phyloP scores from a whole-genome alignment of 2,113 vertebrate species.

The Pseudorasbora parva region DNA sequence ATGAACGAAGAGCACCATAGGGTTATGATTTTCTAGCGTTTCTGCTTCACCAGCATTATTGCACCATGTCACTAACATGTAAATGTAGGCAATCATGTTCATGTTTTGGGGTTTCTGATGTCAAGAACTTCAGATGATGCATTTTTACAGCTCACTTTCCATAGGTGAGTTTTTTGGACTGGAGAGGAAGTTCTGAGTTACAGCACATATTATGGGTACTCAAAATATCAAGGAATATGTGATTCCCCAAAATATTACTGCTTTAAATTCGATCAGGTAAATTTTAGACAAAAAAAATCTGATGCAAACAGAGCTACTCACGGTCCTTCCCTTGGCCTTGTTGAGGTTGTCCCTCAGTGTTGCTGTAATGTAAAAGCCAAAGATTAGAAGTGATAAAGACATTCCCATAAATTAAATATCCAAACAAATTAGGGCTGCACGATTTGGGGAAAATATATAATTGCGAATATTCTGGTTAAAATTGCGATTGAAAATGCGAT shows the following conservation, averaged over 20 bases:
- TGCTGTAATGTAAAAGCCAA: constrained; percentile 54
- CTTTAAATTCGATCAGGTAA: neutral
- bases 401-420: neutral
- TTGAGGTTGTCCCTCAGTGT: constrained; percentile 64
- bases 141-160: neutral
- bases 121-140: neutral
- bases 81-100: neutral
- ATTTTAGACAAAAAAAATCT: neutral
- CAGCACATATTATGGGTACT: neutral
- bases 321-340: constrained; percentile 76
- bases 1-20: too few species aligned
- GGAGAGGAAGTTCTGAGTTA: neutral
- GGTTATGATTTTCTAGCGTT: neutral
- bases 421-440: too few species aligned
- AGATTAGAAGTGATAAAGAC: neutral
- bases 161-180: neutral
- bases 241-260: neutral
- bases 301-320: constrained; percentile 62
- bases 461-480: too few species aligned
- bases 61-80: neutral
- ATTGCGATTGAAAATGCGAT: too few species aligned
- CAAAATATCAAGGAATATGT: neutral
- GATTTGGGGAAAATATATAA: too few species aligned
- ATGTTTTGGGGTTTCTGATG: neutral
- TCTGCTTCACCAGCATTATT: neutral